A percentile compares a stretch with the other conserved stretches of the same genome.
Evolutionary conservation across 2,797 vertebrate species (phyloP).

Genomic region (Myotis planiceps): DNA sequence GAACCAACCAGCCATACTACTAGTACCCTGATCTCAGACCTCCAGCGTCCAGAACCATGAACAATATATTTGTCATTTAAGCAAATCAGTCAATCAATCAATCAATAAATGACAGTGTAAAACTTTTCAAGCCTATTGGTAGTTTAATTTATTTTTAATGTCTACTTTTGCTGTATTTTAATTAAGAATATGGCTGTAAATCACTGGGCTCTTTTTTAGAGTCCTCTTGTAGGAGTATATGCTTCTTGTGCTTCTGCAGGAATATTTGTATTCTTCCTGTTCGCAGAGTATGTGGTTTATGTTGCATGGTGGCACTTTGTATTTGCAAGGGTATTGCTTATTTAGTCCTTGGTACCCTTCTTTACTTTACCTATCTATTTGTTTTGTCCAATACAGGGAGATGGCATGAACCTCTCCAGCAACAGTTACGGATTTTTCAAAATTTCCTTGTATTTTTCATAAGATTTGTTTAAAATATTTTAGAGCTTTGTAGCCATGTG

Average conservation of each 20-base stretch:
- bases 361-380: slow-evolving; percentile 53
- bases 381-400: not conserved
- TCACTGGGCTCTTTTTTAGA: not conserved
- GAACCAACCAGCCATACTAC: not conserved
- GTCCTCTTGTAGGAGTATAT: not conserved
- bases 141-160: slow-evolving; percentile 37
- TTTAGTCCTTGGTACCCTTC: slow-evolving; percentile 13
- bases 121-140: not conserved
- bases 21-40: not conserved
- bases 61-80: not conserved
- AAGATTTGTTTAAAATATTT: slow-evolving; percentile 58
- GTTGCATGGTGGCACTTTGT: not conserved
- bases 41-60: not conserved
- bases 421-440: slow-evolving; percentile 33
- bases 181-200: not conserved
- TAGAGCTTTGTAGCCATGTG: not conserved
- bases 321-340: not conserved
- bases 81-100: not conserved
- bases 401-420: not conserved
- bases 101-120: not conserved
- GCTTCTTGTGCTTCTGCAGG: not conserved
- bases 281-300: not conserved
- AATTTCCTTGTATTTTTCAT: slow-evolving; percentile 32
- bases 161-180: not conserved
- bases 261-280: slow-evolving; percentile 29